phyloP scores from a whole-genome alignment of 2,113 vertebrate species.

The Talpa occidentalis region DNA sequence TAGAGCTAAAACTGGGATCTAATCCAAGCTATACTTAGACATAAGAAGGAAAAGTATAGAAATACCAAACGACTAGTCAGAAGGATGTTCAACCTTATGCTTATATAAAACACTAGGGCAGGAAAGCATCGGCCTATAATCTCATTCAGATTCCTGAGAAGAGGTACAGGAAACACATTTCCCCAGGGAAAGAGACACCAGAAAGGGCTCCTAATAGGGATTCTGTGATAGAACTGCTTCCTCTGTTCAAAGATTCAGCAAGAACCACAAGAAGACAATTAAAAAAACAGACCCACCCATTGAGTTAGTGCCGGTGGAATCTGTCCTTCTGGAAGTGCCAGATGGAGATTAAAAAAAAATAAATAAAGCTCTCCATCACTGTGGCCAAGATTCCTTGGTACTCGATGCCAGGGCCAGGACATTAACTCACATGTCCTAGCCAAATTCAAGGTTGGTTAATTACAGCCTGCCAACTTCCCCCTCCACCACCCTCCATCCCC shows the following conservation, averaged over 20 bases:
- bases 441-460: slow-evolving; percentile 70
- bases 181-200: not conserved
- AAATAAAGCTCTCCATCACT: slow-evolving; percentile 30
- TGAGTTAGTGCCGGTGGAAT: slow-evolving; percentile 61
- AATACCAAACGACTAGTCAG: not conserved
- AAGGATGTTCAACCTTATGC: not conserved
- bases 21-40: slow-evolving; percentile 56
- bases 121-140: not conserved
- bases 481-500: not conserved
- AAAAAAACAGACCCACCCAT: slow-evolving; percentile 56
- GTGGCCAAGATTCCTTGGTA: slow-evolving; percentile 77
- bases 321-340: slow-evolving; percentile 65
- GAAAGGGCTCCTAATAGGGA: not conserved
- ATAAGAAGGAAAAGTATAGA: slow-evolving; percentile 11
- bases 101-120: not conserved
- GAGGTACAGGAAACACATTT: not conserved
- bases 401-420: slow-evolving; percentile 72
- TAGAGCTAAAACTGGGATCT: slow-evolving; percentile 46
- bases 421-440: slow-evolving; percentile 75
- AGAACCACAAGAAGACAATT: slow-evolving; percentile 39
- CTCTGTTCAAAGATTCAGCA: slow-evolving; percentile 21
- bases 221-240: not conserved
- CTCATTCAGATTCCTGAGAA: not conserved
- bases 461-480: slow-evolving; percentile 59
- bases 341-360: slow-evolving; percentile 63